phyloP scores from a whole-genome alignment of 2,113 vertebrate species.

The Siphamia tubifer region DNA sequence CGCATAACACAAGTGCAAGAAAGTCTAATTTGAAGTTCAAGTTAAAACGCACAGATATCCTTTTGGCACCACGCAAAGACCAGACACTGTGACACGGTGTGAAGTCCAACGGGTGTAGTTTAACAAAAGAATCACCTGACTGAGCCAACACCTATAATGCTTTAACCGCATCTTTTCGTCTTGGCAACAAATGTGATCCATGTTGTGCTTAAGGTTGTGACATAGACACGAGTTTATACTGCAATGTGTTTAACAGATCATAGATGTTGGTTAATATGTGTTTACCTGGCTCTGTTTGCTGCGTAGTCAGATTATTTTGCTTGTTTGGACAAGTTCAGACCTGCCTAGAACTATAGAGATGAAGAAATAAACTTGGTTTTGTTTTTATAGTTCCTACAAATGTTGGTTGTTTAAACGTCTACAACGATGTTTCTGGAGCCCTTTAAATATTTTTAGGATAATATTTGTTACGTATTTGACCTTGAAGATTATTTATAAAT shows the following conservation, averaged over 20 bases:
- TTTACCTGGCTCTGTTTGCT: not conserved
- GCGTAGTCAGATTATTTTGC: not conserved
- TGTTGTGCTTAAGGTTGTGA: not conserved
- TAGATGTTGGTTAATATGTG: not conserved
- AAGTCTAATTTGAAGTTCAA: constrained; percentile 55
- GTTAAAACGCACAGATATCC: constrained; percentile 41
- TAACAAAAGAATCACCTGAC: constrained; percentile 12
- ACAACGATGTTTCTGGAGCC: not conserved
- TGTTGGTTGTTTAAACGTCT: not conserved
- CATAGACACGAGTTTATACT: too few relatives aligned
- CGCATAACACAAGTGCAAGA: not conserved
- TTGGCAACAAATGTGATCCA: not conserved
- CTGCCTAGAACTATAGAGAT: not conserved
- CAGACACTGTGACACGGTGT: constrained; percentile 2
- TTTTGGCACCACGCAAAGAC: constrained; percentile 14
- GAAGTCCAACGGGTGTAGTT: not conserved
- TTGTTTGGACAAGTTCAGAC: not conserved
- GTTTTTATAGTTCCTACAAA: not conserved
- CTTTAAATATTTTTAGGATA: not conserved
- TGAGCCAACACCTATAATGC: constrained; percentile 17
- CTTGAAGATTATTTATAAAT: not conserved
- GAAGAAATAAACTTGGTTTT: not conserved
- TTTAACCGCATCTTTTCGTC: constrained; percentile 7
- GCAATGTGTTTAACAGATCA: not conserved
- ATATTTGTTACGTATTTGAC: not conserved